Percentiles rank a stretch among this genome's conserved stretches.
Evolutionary conservation across 1,140 invertebrate species (phyloP).

Genomic region (Aporrectodea caliginosa): DNA sequence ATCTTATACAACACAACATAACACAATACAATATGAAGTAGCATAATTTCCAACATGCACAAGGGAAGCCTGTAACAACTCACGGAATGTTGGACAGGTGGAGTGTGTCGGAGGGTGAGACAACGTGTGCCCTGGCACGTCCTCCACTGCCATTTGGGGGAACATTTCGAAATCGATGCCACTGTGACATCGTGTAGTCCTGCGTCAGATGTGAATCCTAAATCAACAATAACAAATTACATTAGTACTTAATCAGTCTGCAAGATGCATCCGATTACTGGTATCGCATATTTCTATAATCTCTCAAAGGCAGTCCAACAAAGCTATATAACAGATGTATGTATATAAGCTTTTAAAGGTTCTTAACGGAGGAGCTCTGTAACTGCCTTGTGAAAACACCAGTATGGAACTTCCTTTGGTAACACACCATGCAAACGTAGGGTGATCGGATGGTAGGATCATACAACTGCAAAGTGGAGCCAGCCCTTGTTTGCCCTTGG

Average conservation of each 20-base stretch:
- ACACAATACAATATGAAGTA: neutral
- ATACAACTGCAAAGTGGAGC: too few relatives aligned
- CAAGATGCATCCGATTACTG: neutral
- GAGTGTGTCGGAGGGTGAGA: conserved; percentile 28
- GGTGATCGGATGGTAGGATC: too few relatives aligned
- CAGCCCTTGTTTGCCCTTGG: too few relatives aligned
- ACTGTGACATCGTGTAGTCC: conserved; percentile 24
- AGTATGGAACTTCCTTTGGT: too few relatives aligned
- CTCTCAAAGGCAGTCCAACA: too few relatives aligned
- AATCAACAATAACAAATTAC: neutral
- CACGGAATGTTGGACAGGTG: conserved; percentile 33
- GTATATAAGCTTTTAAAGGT: too few relatives aligned
- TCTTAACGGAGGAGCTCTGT: too few relatives aligned
- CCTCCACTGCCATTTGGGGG: conserved; percentile 28
- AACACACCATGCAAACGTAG: too few relatives aligned
- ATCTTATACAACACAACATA: neutral
- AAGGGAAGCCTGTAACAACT: neutral
- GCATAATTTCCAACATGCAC: neutral
- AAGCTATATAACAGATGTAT: too few relatives aligned
- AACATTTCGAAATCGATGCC: conserved; percentile 30
- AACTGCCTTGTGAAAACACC: too few relatives aligned
- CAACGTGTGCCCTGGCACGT: conserved; percentile 9
- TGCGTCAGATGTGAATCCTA: conserved; percentile 13
- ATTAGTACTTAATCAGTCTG: neutral
- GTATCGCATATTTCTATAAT: too few relatives aligned